These are phyloP conservation scores for Leptinotarsa peninsularis DNA, from an alignment of 2,888 invertebrate species.

Conservation along the genomic window DNA sequence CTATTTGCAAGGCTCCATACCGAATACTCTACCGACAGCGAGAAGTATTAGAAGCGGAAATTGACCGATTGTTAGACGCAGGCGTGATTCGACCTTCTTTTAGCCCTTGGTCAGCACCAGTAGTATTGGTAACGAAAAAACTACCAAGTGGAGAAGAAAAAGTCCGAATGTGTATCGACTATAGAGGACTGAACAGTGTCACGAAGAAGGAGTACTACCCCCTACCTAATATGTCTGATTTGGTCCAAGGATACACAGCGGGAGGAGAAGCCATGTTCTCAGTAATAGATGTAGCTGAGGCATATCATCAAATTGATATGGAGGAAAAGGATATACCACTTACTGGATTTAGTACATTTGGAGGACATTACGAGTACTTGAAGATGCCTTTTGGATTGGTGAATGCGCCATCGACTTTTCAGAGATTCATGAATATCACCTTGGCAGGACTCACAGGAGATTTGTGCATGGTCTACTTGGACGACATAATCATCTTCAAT, in stretches of 20 bases:
- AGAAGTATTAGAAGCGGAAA: constrained; percentile 27
- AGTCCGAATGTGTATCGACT: constrained; percentile 38
- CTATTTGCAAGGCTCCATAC: constrained; percentile 30
- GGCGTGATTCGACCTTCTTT: constrained; percentile 31
- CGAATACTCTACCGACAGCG: constrained; percentile 34
- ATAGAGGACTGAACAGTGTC: constrained; percentile 29
- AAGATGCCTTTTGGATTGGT: constrained; percentile 41
- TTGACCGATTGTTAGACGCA: constrained; percentile 28
- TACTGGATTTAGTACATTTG: constrained; percentile 36
- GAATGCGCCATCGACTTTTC: constrained; percentile 38
- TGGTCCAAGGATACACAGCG: constrained; percentile 30
- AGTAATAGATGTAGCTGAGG: constrained; percentile 36
- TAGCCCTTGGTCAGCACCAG: constrained; percentile 38
- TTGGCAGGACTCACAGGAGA: constrained; percentile 33
- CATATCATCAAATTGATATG: constrained; percentile 37
- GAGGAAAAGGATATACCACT: constrained; percentile 30
- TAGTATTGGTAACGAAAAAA: constrained; percentile 34
- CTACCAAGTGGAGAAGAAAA: constrained; percentile 36
- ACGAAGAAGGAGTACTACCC: constrained; percentile 33
- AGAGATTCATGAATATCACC: constrained; percentile 39
- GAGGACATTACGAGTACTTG: constrained; percentile 39
- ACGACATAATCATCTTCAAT: constrained; percentile 33
- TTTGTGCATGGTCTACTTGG: constrained; percentile 36
- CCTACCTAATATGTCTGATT: constrained; percentile 28
- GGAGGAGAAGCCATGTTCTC: constrained; percentile 26